Evolutionary conservation across 2,797 vertebrate species (phyloP).

Genomic region (Poeciliopsis turneri): DNA sequence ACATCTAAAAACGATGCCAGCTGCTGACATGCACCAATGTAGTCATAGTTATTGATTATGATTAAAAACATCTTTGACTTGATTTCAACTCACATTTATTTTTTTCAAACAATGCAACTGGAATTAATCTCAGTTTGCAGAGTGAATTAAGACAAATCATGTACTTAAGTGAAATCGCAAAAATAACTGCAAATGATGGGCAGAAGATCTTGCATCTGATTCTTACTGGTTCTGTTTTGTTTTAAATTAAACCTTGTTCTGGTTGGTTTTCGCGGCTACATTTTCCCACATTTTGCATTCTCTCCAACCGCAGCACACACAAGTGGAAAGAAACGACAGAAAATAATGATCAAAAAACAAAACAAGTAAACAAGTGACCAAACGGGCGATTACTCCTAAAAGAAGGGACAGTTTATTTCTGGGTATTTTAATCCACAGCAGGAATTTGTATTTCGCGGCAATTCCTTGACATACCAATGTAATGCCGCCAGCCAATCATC

Average conservation of each 20-base stretch:
- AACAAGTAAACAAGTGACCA: neutral
- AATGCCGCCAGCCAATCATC: conserved; percentile 43
- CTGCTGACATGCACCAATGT: neutral
- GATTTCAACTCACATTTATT: neutral
- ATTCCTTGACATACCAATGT: conserved; percentile 10
- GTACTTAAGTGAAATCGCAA: neutral
- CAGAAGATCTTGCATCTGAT: neutral
- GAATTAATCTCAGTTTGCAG: neutral
- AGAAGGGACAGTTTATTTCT: neutral
- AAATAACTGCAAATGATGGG: neutral
- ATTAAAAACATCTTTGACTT: neutral
- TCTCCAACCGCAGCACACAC: neutral
- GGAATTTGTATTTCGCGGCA: conserved; percentile 49
- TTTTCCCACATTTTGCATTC: neutral
- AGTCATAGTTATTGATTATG: neutral
- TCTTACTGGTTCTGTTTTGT: neutral
- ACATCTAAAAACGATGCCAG: neutral
- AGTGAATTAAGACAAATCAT: neutral
- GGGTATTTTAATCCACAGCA: neutral
- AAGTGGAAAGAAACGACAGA: no score
- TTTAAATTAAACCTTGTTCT: neutral
- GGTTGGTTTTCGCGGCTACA: neutral
- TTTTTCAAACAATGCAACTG: neutral
- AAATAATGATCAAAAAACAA: neutral
- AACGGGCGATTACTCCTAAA: neutral